These are phyloP conservation scores for Tor tambroides DNA, from an alignment of 2,113 vertebrate species.

Conservation along the genomic window DNA sequence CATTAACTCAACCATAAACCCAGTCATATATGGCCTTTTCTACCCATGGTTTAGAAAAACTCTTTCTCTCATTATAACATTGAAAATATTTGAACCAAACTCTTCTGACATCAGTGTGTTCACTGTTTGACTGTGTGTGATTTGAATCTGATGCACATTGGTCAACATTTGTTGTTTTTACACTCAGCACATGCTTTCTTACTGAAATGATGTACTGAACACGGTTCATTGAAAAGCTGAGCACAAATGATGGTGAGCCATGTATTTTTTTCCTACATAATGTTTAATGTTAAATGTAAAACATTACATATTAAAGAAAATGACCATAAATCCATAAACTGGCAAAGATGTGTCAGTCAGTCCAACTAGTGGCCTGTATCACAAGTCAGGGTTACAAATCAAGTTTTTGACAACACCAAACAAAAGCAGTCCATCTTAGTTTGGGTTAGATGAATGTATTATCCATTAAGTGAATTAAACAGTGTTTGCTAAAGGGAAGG, in stretches of 20 bases:
- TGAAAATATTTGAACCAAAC: slow-evolving; percentile 58
- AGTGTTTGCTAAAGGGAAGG: too few species aligned
- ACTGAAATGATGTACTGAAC: background rate
- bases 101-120: slow-evolving; percentile 59
- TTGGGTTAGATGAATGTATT: background rate
- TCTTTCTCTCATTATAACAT: slow-evolving; percentile 58
- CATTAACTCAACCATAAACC: slow-evolving; percentile 63
- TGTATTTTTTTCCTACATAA: background rate
- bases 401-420: background rate
- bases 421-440: background rate
- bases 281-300: too few species aligned
- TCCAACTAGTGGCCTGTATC: background rate
- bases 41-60: slow-evolving; percentile 67
- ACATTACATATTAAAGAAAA: background rate
- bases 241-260: background rate
- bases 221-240: too few species aligned
- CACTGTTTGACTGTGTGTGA: background rate
- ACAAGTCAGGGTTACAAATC: background rate
- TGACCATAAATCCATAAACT: background rate
- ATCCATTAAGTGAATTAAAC: background rate
- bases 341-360: background rate
- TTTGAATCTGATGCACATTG: background rate
- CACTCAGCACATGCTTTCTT: background rate
- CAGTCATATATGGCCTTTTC: slow-evolving; percentile 63
- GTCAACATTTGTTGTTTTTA: background rate